Conservation (phyloP, 1,140 invertebrate species). For the Drosophila quadrilineata region DNA sequence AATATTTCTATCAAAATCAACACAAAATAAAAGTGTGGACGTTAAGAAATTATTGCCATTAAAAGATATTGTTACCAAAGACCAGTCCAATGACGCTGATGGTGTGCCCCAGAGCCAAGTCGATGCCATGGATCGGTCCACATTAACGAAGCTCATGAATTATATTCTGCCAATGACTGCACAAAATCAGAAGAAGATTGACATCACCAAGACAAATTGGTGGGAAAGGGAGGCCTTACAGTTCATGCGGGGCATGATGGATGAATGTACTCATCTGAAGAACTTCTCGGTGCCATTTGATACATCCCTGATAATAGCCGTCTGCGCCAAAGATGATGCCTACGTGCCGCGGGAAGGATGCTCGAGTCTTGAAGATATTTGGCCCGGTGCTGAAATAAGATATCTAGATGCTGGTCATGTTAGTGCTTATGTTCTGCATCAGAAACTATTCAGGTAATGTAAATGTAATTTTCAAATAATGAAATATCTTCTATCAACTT, state of each 20-base stretch:
- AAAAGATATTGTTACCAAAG: slow-evolving; percentile 21
- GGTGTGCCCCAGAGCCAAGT: neutral
- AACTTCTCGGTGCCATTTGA: slow-evolving; percentile 95
- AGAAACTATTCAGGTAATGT: slow-evolving; percentile 90
- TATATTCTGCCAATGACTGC: slow-evolving; percentile 57
- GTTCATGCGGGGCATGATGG: slow-evolving; percentile 99
- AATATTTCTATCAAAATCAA: slow-evolving; percentile 51
- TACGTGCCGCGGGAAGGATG: slow-evolving; percentile 95
- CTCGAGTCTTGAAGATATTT: slow-evolving; percentile 91
- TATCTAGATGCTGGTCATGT: slow-evolving; percentile 96
- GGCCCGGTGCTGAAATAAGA: slow-evolving; percentile 94
- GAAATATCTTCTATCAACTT: slow-evolving; percentile 14
- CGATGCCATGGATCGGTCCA: slow-evolving; percentile 23
- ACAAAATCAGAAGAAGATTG: slow-evolving; percentile 63
- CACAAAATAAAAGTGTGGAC: slow-evolving; percentile 33
- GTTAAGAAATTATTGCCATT: slow-evolving; percentile 32
- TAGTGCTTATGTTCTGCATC: slow-evolving; percentile 92
- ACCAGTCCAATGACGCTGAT: slow-evolving; percentile 22
- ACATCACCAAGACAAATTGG: slow-evolving; percentile 84
- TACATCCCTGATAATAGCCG: slow-evolving; percentile 91
- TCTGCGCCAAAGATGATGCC: slow-evolving; percentile 94
- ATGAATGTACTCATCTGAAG: slow-evolving; percentile 97
- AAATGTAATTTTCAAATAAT: neutral
- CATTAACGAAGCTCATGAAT: slow-evolving; percentile 75
- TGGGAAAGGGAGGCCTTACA: slow-evolving; percentile 90